phyloP scores from a whole-genome alignment of 2,113 vertebrate genomes.

The Paratilapia polleni region DNA sequence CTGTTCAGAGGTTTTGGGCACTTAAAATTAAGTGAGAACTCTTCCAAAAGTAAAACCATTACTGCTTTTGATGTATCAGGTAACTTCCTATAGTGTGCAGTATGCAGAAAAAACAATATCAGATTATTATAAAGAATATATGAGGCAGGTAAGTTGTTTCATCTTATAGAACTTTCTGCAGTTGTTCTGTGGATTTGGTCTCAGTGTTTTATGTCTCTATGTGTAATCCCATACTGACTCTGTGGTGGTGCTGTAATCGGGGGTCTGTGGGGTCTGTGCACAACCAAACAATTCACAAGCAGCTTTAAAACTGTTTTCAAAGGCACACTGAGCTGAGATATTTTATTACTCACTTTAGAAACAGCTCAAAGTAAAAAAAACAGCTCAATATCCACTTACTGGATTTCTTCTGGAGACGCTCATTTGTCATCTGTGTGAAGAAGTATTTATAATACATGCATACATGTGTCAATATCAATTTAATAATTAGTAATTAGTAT shows the following conservation, averaged over 20 bases:
- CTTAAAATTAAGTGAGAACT: neutral
- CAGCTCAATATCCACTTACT: neutral
- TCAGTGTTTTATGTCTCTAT: neutral
- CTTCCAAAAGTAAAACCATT: neutral
- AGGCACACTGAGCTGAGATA: neutral
- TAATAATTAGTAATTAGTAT: neutral
- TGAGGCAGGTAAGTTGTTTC: neutral
- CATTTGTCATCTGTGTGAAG: neutral
- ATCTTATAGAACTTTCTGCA: neutral
- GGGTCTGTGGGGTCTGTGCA: neutral
- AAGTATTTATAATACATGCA: neutral
- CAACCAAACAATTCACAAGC: neutral
- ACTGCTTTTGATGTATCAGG: neutral
- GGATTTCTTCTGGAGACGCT: neutral
- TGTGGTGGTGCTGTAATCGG: neutral
- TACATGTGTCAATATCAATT: neutral
- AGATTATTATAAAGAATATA: neutral
- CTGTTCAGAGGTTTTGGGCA: neutral
- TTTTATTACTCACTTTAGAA: neutral
- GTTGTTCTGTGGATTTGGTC: neutral
- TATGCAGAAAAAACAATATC: neutral
- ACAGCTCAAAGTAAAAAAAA: neutral
- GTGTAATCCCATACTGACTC: neutral
- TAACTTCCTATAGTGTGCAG: neutral
- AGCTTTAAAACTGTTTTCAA: neutral